A percentile compares a stretch with the other conserved stretches of the same genome.
Evolutionary conservation across 2,113 vertebrate species (phyloP).

Genomic region (Catharus minimus): DNA sequence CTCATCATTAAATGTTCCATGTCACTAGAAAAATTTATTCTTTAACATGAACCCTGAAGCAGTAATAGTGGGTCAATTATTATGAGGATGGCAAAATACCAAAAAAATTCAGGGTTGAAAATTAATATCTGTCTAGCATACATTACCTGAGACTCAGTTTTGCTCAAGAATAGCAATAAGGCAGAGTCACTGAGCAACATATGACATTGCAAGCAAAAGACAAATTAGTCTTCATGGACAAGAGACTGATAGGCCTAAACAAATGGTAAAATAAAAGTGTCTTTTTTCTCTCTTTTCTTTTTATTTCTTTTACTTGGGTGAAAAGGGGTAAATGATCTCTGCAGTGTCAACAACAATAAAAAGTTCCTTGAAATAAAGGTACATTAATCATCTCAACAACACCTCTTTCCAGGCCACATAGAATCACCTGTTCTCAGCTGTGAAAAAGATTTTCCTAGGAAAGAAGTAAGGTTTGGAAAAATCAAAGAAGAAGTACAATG

Average conservation of each 20-base stretch:
- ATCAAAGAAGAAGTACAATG: background rate
- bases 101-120: constrained; percentile 29
- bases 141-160: constrained; percentile 19
- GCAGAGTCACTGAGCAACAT: constrained; percentile 12
- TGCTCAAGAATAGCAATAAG: constrained; percentile 32
- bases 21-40: constrained; percentile 4
- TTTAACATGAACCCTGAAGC: background rate
- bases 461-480: background rate
- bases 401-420: background rate
- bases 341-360: background rate
- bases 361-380: background rate
- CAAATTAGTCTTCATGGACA: constrained; percentile 10
- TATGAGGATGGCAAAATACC: constrained; percentile 12
- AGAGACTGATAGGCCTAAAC: constrained; percentile 4
- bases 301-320: background rate
- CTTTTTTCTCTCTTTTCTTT: too few relatives aligned
- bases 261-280: background rate
- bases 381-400: background rate
- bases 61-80: background rate
- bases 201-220: constrained; percentile 31
- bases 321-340: background rate
- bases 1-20: background rate
- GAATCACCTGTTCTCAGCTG: background rate
- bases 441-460: background rate
- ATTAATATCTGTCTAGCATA: constrained; percentile 11